These are phyloP conservation scores for Thunnus maccoyii DNA, from an alignment of 2,113 vertebrate genomes.

Conservation along the genomic window DNA sequence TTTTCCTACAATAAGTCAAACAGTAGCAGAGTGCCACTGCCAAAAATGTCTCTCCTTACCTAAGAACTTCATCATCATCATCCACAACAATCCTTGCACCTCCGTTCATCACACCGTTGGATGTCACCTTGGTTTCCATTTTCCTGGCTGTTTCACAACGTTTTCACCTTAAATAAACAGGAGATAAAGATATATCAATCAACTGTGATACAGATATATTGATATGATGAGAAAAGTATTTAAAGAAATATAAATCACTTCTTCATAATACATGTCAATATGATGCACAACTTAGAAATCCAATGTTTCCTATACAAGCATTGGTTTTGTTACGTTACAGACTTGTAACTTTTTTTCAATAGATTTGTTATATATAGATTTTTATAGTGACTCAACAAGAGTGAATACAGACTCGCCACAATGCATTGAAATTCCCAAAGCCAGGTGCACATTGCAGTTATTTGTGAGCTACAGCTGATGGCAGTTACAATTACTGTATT, in stretches of 20 bases:
- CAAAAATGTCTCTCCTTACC: slow-evolving; percentile 36
- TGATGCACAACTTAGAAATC: background rate
- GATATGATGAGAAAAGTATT: too few relatives aligned
- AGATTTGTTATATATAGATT: too few relatives aligned
- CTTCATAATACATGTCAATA: background rate
- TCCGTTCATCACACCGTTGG: slow-evolving; percentile 9
- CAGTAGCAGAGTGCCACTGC: background rate
- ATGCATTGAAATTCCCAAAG: too few relatives aligned
- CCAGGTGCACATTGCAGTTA: background rate
- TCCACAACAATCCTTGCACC: slow-evolving; percentile 44
- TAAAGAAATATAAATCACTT: too few relatives aligned
- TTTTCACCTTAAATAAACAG: background rate
- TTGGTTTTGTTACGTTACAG: background rate
- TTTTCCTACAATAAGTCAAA: background rate
- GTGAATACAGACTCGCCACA: too few relatives aligned
- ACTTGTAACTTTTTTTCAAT: background rate
- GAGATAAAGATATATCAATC: background rate
- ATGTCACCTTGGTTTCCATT: slow-evolving; percentile 46
- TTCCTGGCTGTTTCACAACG: background rate
- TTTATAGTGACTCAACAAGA: background rate
- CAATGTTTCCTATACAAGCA: background rate
- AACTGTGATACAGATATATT: too few relatives aligned
- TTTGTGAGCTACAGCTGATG: too few relatives aligned
- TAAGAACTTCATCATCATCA: slow-evolving; percentile 52
- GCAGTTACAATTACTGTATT: background rate